Base-by-base conservation (phyloP, 2,888 invertebrate genomes). In the Drosophila cyrtoloma region DNA sequence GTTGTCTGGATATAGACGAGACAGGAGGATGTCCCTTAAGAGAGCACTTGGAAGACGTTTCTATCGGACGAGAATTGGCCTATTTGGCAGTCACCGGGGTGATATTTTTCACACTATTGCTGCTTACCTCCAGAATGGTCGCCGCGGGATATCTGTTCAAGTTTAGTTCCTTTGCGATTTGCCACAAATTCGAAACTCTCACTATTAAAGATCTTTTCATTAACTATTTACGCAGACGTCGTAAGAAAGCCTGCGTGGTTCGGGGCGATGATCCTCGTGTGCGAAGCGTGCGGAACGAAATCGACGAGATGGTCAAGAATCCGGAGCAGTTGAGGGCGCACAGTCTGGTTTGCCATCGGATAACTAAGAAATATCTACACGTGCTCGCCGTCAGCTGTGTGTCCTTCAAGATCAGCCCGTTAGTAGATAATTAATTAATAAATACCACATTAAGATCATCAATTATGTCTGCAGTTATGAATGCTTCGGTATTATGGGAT, bases 401-500 rank as follows among this genome's bases (percentile, higher is more conserved):
- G 6, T 79, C 79, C 5, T 30, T 79, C 1, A 70, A 26, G 42
- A 58, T 79, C 14, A 53, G 16, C 7, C 67, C 73, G 79, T 79
- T n/a, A 57, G 76, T 59, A 12, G 14, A 2, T 22, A 12, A n/a
- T 16, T 10, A 10, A 19, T 1, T 19, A 26, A 16, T 9, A 7
- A 33, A 14, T n/a, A 19, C 1, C 26, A 7, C 28, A 26, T 28
- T 2, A 5, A 44, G 16, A 26, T 19, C n/a, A 9, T 28, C 47
- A 26, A 12, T 19, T 14, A 28, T 37, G 3, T 19, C 6, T 7
- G 7, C 57, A 92, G 95, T 60, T 95, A 95, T 9, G 97, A 97
- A 93, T 97, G 96, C 89, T 97, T 97, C 85, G 97, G 97, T 7
- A 92, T 97, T 50, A 93, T 97, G 47, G 97, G 97, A 0, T 95